A percentile compares a stretch with the other conserved stretches of the same genome.
These are phyloP conservation scores for Lepilemur ruficaudatus DNA, from an alignment of 2,797 vertebrate species.

Conservation along the genomic window DNA sequence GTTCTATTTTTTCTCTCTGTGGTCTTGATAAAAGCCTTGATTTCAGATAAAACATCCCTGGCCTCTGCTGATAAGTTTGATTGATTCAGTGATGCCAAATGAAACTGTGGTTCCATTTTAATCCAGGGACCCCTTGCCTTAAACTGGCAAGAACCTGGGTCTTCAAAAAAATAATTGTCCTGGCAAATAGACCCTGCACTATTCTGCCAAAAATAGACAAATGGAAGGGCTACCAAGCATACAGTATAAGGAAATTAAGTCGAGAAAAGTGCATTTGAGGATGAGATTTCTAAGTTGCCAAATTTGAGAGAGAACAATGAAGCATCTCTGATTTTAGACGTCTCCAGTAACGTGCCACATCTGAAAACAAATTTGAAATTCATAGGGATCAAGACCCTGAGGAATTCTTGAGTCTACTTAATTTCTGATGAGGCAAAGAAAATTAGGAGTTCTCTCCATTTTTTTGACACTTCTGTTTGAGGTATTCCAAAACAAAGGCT, in stretches of 20 bases:
- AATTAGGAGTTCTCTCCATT: neutral
- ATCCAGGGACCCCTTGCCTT: conserved; percentile 32
- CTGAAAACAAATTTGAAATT: neutral
- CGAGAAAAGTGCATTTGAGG: conserved; percentile 21
- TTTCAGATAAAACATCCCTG: conserved; percentile 18
- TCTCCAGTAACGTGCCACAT: neutral
- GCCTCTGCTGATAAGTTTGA: conserved; percentile 37
- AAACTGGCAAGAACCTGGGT: neutral
- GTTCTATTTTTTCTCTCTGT: neutral
- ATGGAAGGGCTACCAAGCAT: neutral
- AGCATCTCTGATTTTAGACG: neutral
- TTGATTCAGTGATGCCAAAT: conserved; percentile 13
- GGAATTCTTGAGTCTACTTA: neutral
- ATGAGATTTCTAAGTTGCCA: conserved; percentile 25
- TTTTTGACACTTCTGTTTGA: neutral
- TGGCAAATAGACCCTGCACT: neutral
- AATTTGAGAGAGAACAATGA: neutral
- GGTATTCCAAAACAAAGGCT: conserved; percentile 23
- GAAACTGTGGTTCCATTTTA: conserved; percentile 46
- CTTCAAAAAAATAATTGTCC: neutral
- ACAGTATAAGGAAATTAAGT: neutral
- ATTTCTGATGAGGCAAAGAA: neutral
- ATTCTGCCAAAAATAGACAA: neutral
- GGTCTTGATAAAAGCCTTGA: conserved; percentile 30
- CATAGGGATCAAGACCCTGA: neutral